phyloP scores from a whole-genome alignment of 92 coral and sea anemone species.

The Epizoanthus scotinus region DNA sequence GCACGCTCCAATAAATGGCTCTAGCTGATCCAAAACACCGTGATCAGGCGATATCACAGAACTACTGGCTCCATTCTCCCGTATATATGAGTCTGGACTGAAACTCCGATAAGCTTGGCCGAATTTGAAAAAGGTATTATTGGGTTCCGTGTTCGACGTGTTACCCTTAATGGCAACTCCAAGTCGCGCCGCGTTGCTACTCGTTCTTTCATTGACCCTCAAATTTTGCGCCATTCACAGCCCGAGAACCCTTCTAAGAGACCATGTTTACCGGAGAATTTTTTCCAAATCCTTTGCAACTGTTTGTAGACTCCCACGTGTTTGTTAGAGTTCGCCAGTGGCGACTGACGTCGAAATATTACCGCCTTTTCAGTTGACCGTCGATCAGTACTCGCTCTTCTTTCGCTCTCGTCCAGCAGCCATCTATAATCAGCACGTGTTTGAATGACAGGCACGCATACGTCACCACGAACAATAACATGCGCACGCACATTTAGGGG shows the following conservation, averaged over 20 bases:
- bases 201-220: slow-evolving; percentile 63
- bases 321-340: slow-evolving; percentile 55
- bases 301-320: slow-evolving; percentile 81
- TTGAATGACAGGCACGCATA: slow-evolving; percentile 92
- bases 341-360: slow-evolving; percentile 72
- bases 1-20: slow-evolving; percentile 18
- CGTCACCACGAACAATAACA: slow-evolving; percentile 59
- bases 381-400: slow-evolving; percentile 78
- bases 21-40: slow-evolving; percentile 51
- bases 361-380: slow-evolving; percentile 80
- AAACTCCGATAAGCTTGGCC: slow-evolving; percentile 60
- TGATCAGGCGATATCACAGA: slow-evolving; percentile 62
- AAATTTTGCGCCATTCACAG: slow-evolving; percentile 80
- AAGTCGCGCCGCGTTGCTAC: slow-evolving; percentile 48
- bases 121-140: slow-evolving; percentile 64
- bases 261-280: slow-evolving; percentile 70
- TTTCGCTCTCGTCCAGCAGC: slow-evolving; percentile 68
- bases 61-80: slow-evolving; percentile 73
- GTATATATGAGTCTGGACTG: slow-evolving; percentile 54
- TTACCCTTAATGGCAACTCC: slow-evolving; percentile 74
- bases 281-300: slow-evolving; percentile 64
- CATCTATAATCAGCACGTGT: slow-evolving; percentile 97
- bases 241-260: slow-evolving; percentile 68
- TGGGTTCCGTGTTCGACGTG: slow-evolving; percentile 70
- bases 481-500: slow-evolving; percentile 47